A percentile compares a stretch with the other conserved stretches of the same genome.
Conservation (phyloP, 2,797 vertebrate genomes). For the Coregonus sp. region DNA sequence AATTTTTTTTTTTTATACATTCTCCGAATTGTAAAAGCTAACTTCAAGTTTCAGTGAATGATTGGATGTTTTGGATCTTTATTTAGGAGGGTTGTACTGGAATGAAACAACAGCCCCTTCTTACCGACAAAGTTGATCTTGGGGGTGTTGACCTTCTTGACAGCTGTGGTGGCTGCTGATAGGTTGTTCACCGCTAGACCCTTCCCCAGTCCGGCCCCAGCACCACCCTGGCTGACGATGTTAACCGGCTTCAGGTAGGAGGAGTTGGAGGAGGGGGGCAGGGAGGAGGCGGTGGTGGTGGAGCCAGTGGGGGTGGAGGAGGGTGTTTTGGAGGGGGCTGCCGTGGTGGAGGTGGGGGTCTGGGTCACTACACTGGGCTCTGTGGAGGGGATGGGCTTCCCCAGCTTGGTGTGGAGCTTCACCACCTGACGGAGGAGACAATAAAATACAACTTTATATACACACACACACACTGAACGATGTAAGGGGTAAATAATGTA, state of each 20-base stretch:
- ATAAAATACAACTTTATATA: too few relatives aligned
- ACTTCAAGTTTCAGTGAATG: too few relatives aligned
- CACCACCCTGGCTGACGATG: conserved; percentile 55
- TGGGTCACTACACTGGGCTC: conserved; percentile 94
- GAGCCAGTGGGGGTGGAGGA: conserved; percentile 71
- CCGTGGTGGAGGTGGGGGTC: conserved; percentile 81
- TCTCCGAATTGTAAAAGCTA: too few relatives aligned
- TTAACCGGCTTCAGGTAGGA: conserved; percentile 82
- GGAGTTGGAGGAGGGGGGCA: conserved; percentile 66
- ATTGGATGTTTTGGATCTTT: too few relatives aligned
- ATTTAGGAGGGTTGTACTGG: too few relatives aligned
- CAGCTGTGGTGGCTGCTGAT: conserved; percentile 66
- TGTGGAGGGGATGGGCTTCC: conserved; percentile 96
- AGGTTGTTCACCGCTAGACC: conserved; percentile 58
- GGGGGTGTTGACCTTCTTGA: conserved; percentile 91
- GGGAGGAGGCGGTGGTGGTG: too few relatives aligned
- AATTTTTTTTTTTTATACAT: too few relatives aligned
- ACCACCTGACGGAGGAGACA: conserved; percentile 80
- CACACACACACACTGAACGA: too few relatives aligned
- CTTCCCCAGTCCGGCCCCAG: conserved; percentile 70
- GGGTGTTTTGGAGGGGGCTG: conserved; percentile 81
- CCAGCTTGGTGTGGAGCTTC: conserved; percentile 97
- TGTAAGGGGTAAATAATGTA: too few relatives aligned
- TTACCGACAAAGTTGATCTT: conserved; percentile 98
- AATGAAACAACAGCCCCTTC: conserved; percentile 47